Percentiles rank a stretch among this genome's conserved stretches.
These are phyloP conservation scores for Dendrocopos noguchii DNA, from an alignment of 2,113 vertebrate genomes.

Conservation along the genomic window DNA sequence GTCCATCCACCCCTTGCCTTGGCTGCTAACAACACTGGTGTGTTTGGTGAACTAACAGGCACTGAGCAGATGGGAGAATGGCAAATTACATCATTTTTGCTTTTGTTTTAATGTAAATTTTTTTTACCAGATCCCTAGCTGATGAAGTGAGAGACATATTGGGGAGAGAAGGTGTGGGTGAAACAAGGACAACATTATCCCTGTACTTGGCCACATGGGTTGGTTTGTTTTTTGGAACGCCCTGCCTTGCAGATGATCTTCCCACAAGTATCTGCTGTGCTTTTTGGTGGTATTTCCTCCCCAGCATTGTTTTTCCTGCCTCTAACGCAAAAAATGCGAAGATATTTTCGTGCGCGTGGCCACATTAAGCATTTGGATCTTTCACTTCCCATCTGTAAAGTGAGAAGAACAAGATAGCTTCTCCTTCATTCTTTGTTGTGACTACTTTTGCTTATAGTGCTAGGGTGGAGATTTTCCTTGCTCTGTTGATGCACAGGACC, in stretches of 20 bases:
- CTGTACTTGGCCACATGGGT: constrained; percentile 29
- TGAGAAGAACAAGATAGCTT: neutral
- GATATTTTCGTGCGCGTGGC: neutral
- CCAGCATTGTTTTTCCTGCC: constrained; percentile 16
- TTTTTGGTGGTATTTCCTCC: constrained; percentile 38
- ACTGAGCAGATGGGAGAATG: constrained; percentile 32
- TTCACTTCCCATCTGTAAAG: neutral
- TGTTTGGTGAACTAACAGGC: neutral
- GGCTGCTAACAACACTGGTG: neutral
- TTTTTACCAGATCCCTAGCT: neutral
- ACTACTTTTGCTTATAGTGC: neutral
- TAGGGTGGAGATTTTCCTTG: neutral
- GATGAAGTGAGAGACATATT: constrained; percentile 30
- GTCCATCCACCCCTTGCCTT: neutral
- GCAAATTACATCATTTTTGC: neutral
- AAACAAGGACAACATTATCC: constrained; percentile 39
- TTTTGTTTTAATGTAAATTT: neutral
- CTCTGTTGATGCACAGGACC: neutral
- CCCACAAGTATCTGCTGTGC: constrained; percentile 34
- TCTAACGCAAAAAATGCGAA: neutral
- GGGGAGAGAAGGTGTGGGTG: constrained; percentile 53
- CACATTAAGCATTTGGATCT: neutral
- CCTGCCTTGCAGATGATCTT: constrained; percentile 40
- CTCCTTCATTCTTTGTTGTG: neutral
- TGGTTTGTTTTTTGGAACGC: constrained; percentile 36